These are phyloP conservation scores for Meriones unguiculatus DNA, from an alignment of 2,113 vertebrate species.

Conservation along the genomic window DNA sequence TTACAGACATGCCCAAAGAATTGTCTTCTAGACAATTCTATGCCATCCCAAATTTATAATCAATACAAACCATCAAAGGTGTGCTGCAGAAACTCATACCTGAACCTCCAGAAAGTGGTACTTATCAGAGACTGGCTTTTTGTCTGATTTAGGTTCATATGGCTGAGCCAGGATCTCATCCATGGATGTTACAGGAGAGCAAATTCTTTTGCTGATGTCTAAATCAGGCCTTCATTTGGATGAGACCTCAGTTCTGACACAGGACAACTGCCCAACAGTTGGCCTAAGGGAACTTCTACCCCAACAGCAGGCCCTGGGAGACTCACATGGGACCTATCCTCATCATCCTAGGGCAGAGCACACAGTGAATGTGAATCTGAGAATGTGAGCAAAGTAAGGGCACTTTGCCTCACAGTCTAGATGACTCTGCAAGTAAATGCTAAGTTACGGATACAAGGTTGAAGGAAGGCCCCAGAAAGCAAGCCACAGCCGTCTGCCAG, in stretches of 20 bases:
- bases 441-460: neutral
- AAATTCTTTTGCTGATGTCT: neutral
- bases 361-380: neutral
- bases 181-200: neutral
- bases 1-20: neutral
- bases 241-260: neutral
- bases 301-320: neutral
- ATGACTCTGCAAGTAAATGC: neutral
- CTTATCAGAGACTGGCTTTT: neutral
- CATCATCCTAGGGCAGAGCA: neutral
- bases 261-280: neutral
- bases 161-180: neutral
- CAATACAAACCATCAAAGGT: neutral
- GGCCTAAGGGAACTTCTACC: too few species aligned
- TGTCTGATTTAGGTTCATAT: neutral
- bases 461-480: conserved; percentile 44
- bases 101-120: neutral
- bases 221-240: neutral
- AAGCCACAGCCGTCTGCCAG: conserved; percentile 56
- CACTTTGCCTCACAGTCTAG: neutral
- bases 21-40: neutral
- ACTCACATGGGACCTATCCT: neutral
- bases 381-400: neutral
- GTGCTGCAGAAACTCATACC: neutral
- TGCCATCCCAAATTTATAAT: neutral